phyloP scores from a whole-genome alignment of 2,113 vertebrate genomes.

The Dasyornis broadbenti region DNA sequence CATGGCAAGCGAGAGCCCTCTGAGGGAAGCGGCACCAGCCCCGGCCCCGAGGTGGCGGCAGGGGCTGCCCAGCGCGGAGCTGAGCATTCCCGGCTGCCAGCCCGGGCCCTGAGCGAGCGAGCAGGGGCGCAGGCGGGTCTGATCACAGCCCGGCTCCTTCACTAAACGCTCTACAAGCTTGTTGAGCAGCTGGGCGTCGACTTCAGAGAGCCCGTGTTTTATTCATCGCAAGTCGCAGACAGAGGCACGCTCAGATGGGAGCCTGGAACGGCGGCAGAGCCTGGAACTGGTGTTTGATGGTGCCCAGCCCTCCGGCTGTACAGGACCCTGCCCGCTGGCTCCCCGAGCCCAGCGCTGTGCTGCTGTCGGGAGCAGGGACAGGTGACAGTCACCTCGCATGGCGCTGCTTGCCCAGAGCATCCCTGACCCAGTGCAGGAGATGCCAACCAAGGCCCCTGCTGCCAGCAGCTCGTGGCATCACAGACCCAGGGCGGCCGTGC shows the following conservation, averaged over 20 bases:
- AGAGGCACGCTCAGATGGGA: not conserved
- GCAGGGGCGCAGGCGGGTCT: not conserved
- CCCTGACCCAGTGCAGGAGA: not conserved
- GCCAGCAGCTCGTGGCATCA: not conserved
- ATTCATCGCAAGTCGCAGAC: not conserved
- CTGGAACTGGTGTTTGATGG: accelerated
- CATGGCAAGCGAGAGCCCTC: not conserved
- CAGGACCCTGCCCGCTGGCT: accelerated
- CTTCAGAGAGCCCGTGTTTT: not conserved
- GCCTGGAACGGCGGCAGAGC: accelerated
- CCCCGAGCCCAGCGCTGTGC: not conserved
- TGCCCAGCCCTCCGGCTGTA: accelerated
- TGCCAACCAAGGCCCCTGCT: accelerated
- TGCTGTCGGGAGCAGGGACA: not conserved
- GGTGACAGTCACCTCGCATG: not conserved
- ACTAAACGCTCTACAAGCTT: not conserved
- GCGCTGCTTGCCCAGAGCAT: accelerated
- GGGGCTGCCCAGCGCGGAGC: not conserved
- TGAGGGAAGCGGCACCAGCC: not conserved
- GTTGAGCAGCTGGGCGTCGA: not conserved
- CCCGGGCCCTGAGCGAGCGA: accelerated
- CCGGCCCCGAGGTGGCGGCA: accelerated
- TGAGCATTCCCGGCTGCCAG: not conserved
- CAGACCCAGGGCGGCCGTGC: not conserved
- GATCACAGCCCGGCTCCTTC: not conserved